phyloP scores from a whole-genome alignment of 2,113 vertebrate genomes.

The Corythornis vintsioides region DNA sequence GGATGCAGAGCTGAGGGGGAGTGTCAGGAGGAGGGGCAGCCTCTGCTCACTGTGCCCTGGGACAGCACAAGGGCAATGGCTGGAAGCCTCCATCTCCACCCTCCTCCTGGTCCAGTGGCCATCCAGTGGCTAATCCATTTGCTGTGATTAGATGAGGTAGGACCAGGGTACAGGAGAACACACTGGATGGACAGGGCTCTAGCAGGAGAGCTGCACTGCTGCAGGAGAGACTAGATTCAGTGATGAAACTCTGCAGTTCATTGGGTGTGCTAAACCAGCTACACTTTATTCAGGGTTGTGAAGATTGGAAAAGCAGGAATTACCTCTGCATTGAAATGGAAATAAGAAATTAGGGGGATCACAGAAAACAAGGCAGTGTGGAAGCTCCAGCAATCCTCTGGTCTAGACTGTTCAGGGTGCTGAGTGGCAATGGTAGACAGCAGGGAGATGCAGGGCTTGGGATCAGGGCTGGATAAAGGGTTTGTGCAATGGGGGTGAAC shows the following conservation, averaged over 20 bases:
- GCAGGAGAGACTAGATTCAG: not conserved
- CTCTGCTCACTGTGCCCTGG: no score
- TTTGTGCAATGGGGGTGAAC: not conserved
- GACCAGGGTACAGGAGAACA: not conserved
- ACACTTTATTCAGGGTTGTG: not conserved
- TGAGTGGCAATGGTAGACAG: not conserved
- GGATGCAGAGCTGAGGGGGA: no score
- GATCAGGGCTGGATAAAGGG: not conserved
- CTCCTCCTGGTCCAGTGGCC: not conserved
- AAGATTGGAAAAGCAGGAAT: not conserved
- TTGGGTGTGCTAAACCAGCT: not conserved
- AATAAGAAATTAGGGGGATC: not conserved
- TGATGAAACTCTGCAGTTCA: not conserved
- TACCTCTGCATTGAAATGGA: not conserved
- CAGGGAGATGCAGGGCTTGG: not conserved
- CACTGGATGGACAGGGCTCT: not conserved
- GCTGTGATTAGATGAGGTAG: not conserved
- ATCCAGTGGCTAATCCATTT: not conserved
- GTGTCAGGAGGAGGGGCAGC: no score
- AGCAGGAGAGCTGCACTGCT: not conserved
- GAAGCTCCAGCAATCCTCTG: not conserved
- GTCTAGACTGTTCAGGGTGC: not conserved
- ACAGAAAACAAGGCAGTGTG: not conserved
- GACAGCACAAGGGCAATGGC: no score
- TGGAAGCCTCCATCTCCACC: not conserved